Evolutionary conservation across 2,888 invertebrate genomes (phyloP), one percentile per base, ranked within the genome.

Genomic region (Chydorus sphaericus): DNA sequence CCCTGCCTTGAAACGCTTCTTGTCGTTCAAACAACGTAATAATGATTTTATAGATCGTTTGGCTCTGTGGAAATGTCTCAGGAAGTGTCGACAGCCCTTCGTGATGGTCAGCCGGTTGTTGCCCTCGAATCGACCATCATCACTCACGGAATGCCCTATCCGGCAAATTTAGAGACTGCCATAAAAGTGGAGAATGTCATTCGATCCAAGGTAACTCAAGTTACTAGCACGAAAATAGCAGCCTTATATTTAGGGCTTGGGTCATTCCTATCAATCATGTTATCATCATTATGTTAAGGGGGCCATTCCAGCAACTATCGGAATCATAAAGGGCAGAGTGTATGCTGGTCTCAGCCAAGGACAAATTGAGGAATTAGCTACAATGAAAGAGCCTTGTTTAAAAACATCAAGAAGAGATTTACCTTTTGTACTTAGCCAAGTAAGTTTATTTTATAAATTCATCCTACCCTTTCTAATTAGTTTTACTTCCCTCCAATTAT

Each of bases 91-190:
- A 66, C 72, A 54, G 89, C 88, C 7, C 70, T 87, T 61, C 69
- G 71, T 54, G 70, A 73, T 49, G 71, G 74, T 29, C 72, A 75
- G 61, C 86, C 94, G 8, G 77, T 97, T 58, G 92, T 98, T 18
- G 94, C 96, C 2, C 73, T 98, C 62, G 98, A 98, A 75, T 93
- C 94, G 7, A 92, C 98, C 1, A 93, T 98, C 60, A 89, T 98
- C 59, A 96, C 96, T 1, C 97, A 98, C 72, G 98, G 98, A 39
- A 90, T 98, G 88, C 94, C 96, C 0, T 85, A 80, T 71, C 97
- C 97, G 0, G 75, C 84, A 54, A 98, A 98, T 72, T 72, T 92
- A 51, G 74, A 84, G 62, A 93, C 91, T 31, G 94, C 94, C 4
- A 58, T 79, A 38, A 75, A 79, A 66, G 85, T 94, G 1, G 91